Base-by-base conservation (phyloP, 2,888 invertebrate genomes). In the Prionchulus punctatus region DNA sequence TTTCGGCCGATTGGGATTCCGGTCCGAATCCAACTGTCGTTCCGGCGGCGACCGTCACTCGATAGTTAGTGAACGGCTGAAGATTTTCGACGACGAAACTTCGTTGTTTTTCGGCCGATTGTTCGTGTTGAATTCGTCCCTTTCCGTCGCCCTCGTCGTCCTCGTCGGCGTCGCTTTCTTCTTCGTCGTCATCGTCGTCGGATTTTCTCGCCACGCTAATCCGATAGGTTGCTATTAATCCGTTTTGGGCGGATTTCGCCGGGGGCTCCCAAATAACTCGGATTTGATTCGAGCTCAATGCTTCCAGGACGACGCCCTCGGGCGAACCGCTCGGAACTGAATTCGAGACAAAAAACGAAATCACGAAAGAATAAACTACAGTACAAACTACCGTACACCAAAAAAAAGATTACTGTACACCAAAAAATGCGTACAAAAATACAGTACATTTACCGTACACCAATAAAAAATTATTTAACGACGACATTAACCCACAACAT, bases 11-110 rank as follows among this genome's bases (percentile, higher is more conserved):
- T 76, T 84, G 84, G 66, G 90, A 90, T 69, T 84, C 81, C 62
- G 86, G 94, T 43, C 96, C 94, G 76, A 91, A 90, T 71, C 96
- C 96, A 65, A 92, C 88, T 69, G 83, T 84, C 67, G 94, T 96
- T 70, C 90, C 90, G 62, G 94, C 94, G 66, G 89, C 79, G 70
- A 94, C 86, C 89, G 90, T 90, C 70, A 96, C 84, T 74, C 88
- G 83, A 80, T 96, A 96, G 75, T 87, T 84, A 59, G 91, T 91
- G 89, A 89, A 94, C 61, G 86, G 84, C 73, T 85, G 84, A 70
- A 94, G 81, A 75, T 88, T 87, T 72, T 87, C 86, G 76, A 92
- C 79, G 62, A 83, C 77, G 76, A 86, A 83, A 70, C 65, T 62
- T 45, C 61, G 60, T 36, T 62, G 59, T 23, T 72, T 70, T 49